Conservation (phyloP, 2,888 invertebrate species). For the Idaea dimidiata region DNA sequence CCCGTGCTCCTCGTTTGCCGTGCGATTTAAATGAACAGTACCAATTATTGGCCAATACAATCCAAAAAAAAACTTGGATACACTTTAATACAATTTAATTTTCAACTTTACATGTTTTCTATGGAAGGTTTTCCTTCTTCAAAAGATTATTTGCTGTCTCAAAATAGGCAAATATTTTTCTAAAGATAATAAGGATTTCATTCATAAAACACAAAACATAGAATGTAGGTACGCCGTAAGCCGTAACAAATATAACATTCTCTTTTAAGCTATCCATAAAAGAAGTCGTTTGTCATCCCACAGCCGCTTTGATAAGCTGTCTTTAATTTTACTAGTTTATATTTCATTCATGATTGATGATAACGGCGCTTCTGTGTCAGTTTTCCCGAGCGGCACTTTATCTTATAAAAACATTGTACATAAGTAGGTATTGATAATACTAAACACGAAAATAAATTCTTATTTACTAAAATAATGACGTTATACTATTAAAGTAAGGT, state of each 20-base stretch:
- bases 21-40: too few species aligned
- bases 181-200: neutral
- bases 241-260: neutral
- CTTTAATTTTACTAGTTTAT: neutral
- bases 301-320: neutral
- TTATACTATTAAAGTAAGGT: too few species aligned
- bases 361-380: neutral
- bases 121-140: neutral
- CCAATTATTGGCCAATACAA: neutral
- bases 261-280: neutral
- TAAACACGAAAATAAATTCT: neutral
- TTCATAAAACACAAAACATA: neutral
- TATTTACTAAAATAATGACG: too few species aligned
- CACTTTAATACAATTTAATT: neutral
- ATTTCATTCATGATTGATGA: neutral
- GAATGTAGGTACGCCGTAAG: neutral
- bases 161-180: too few species aligned
- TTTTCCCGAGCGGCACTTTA: neutral
- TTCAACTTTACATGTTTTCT: too few species aligned
- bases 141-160: neutral
- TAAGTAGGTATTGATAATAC: neutral
- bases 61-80: constrained; percentile 18
- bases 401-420: neutral
- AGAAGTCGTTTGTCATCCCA: constrained; percentile 1
- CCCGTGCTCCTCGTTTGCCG: too few species aligned